Percentiles rank a stretch among this genome's conserved stretches.
phyloP scores from a whole-genome alignment of 1,140 invertebrate genomes.

The Drosophila kikkawai region DNA sequence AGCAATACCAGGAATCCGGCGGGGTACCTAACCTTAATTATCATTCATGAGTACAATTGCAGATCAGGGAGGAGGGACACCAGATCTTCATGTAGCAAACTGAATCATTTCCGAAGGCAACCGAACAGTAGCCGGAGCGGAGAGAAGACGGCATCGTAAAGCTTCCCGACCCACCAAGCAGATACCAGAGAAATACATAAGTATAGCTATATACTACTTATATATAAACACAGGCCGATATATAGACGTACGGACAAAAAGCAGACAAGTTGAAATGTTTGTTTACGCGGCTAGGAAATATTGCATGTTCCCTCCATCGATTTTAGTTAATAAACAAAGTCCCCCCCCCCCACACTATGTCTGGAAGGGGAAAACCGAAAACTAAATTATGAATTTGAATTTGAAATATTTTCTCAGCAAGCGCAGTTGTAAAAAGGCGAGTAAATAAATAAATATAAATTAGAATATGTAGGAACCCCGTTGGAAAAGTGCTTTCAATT shows the following conservation, averaged over 20 bases:
- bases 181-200: slow-evolving; percentile 23
- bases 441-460: slow-evolving; percentile 53
- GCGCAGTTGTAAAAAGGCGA: slow-evolving; percentile 36
- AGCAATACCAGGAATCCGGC: slow-evolving; percentile 20
- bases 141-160: slow-evolving; percentile 27
- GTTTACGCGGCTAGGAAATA: slow-evolving; percentile 71
- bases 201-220: slow-evolving; percentile 4
- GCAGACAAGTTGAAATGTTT: slow-evolving; percentile 75
- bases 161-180: slow-evolving; percentile 33
- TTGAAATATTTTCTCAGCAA: slow-evolving; percentile 28
- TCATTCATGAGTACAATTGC: slow-evolving; percentile 23
- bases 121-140: slow-evolving; percentile 35
- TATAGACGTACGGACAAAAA: slow-evolving; percentile 44
- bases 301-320: slow-evolving; percentile 64
- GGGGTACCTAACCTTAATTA: slow-evolving; percentile 46
- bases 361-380: slow-evolving; percentile 19
- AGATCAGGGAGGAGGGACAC: slow-evolving; percentile 7
- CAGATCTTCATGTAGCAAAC: slow-evolving; percentile 28
- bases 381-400: slow-evolving; percentile 46
- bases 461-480: slow-evolving; percentile 22
- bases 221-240: slow-evolving; percentile 20
- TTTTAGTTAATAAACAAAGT: slow-evolving; percentile 69
- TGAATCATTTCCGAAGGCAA: slow-evolving; percentile 52
- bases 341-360: not conserved
- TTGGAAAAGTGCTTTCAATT: slow-evolving; percentile 66